These are phyloP conservation scores for Diorhabda elongata DNA, from an alignment of 1,140 invertebrate genomes.

Conservation along the genomic window DNA sequence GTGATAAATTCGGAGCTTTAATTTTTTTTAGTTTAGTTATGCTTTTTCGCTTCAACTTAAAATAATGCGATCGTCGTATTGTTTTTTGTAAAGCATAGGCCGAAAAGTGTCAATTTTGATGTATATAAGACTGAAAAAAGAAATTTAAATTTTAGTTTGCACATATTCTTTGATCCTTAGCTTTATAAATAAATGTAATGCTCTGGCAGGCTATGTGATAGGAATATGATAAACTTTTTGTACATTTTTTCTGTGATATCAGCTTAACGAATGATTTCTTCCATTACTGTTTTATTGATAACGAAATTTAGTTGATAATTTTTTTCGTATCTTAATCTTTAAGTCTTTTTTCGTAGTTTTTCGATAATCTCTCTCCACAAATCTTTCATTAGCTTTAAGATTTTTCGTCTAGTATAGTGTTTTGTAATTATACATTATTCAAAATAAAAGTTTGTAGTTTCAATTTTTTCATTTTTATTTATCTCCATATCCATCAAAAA, in stretches of 20 bases:
- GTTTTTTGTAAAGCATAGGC: constrained; percentile 33
- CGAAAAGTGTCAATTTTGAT: constrained; percentile 42
- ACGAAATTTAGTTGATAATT: constrained; percentile 16
- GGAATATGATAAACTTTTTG: constrained; percentile 24
- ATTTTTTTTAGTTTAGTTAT: constrained; percentile 23
- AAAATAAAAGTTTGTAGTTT: too few species aligned
- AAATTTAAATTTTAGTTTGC: constrained; percentile 26
- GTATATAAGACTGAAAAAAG: constrained; percentile 36
- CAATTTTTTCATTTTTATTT: too few species aligned
- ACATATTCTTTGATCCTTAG: constrained; percentile 27
- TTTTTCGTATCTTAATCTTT: constrained; percentile 21
- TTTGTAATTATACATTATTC: too few species aligned
- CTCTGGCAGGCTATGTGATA: constrained; percentile 40
- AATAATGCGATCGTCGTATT: background rate
- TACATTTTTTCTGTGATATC: constrained; percentile 39
- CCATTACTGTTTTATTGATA: constrained; percentile 12
- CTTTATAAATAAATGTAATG: constrained; percentile 28
- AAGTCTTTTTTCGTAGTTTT: constrained; percentile 8
- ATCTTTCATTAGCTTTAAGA: constrained; percentile 26
- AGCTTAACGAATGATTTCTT: constrained; percentile 41
- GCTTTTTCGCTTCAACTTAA: constrained; percentile 5
- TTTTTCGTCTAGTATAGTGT: constrained; percentile 3
- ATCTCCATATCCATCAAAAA: too few species aligned
- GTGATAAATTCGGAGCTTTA: constrained; percentile 32
- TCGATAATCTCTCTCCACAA: constrained; percentile 12